Conservation (phyloP, 92 coral and sea anemone species). For the Porites lobata region DNA sequence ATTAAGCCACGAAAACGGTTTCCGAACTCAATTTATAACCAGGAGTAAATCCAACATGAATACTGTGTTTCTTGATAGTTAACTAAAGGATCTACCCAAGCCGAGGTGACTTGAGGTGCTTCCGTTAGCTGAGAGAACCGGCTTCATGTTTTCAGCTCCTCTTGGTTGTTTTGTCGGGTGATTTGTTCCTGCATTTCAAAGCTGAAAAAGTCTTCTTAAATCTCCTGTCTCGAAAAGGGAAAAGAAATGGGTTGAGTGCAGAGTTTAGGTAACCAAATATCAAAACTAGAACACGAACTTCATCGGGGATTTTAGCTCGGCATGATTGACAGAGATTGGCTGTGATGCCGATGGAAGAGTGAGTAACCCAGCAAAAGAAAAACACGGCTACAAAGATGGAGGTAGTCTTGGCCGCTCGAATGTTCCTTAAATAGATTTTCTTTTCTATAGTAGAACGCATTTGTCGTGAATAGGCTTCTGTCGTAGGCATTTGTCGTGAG, state of each 20-base stretch:
- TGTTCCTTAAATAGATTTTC: conserved; percentile 57
- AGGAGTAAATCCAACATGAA: no score
- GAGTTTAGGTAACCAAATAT: conserved; percentile 86
- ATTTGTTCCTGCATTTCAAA: no score
- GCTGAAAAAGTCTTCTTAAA: conserved; percentile 20
- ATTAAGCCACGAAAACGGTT: no score
- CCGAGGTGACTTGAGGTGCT: no score
- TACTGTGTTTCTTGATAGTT: no score
- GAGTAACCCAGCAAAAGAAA: conserved; percentile 84
- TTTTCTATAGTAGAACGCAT: conserved; percentile 19
- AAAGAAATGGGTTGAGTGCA: conserved; percentile 85
- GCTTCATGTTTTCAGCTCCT: no score
- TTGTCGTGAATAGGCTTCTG: background rate
- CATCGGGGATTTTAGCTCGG: no score
- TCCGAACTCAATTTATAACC: no score
- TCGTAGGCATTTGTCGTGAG: no score
- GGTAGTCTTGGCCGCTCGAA: conserved; percentile 71
- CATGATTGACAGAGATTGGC: conserved; percentile 27
- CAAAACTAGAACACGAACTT: conserved; percentile 40
- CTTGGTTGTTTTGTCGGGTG: no score
- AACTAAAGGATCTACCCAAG: no score
- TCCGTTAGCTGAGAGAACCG: no score
- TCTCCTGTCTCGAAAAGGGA: conserved; percentile 79
- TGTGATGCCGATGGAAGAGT: conserved; percentile 57
- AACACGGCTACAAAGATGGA: conserved; percentile 77